These are phyloP conservation scores for Cuculus canorus DNA, from an alignment of 2,797 vertebrate species.

Conservation along the genomic window DNA sequence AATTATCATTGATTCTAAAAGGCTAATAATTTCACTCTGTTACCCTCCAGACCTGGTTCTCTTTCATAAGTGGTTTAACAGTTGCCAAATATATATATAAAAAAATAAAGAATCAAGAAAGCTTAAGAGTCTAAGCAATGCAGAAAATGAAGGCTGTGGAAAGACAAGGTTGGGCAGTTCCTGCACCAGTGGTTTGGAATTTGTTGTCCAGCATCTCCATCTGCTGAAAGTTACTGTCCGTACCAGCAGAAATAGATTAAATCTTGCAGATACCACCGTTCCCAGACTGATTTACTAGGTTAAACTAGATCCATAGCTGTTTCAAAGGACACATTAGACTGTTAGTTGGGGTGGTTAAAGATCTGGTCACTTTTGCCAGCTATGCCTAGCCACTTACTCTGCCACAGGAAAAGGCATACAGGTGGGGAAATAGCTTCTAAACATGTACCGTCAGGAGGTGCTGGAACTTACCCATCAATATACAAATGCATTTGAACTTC, in stretches of 20 bases:
- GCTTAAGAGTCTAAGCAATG: not conserved
- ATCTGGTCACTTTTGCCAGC: not conserved
- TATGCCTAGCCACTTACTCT: not conserved
- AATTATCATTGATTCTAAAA: slow-evolving; percentile 20
- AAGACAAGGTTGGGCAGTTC: not conserved
- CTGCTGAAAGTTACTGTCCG: not conserved
- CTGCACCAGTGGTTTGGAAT: not conserved
- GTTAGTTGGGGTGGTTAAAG: not conserved
- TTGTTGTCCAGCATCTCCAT: not conserved
- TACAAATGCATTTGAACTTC: not conserved
- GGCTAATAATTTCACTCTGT: slow-evolving; percentile 30
- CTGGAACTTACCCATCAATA: not conserved
- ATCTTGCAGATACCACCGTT: not conserved
- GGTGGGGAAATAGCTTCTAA: not conserved
- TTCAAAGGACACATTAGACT: not conserved
- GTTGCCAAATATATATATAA: not conserved
- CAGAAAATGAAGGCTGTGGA: not conserved
- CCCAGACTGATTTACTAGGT: not conserved
- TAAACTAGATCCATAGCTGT: not conserved
- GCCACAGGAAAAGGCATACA: not conserved
- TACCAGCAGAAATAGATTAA: not conserved
- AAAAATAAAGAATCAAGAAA: not conserved
- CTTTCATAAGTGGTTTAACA: not conserved
- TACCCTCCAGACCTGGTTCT: not conserved
- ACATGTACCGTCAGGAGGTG: not conserved